Evolutionary conservation across 2,797 vertebrate species (phyloP).

Genomic region (Phalanger gymnotis): DNA sequence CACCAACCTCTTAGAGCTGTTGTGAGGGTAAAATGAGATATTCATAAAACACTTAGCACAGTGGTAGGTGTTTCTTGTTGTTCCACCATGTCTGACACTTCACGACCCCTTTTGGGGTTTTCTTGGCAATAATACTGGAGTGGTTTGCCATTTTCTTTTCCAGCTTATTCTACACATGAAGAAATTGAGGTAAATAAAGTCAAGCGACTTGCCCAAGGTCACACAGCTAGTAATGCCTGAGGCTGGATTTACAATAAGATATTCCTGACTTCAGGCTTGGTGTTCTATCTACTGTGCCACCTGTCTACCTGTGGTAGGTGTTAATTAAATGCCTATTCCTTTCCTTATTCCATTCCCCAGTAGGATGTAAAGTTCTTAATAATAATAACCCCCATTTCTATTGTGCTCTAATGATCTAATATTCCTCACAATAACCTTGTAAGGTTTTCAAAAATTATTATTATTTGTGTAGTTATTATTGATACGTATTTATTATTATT

Average conservation of each 20-base stretch:
- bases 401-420: not conserved
- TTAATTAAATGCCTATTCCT: not conserved
- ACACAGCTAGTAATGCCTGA: not conserved
- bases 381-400: not conserved
- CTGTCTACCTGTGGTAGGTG: not conserved
- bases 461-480: not conserved
- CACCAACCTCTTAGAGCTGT: not conserved
- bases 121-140: not conserved
- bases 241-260: not conserved
- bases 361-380: not conserved
- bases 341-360: not conserved
- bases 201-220: not conserved
- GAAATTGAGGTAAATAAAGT: not conserved
- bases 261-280: not conserved
- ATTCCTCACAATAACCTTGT: not conserved
- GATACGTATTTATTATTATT: not conserved
- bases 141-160: not conserved
- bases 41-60: not conserved
- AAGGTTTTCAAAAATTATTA: not conserved
- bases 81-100: not conserved
- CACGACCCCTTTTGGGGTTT: not conserved
- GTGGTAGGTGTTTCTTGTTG: not conserved
- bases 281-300: not conserved
- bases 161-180: not conserved
- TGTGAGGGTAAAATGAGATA: not conserved